Evolutionary conservation across 2,888 invertebrate species (phyloP).

Genomic region (Ametastegia equiseti): DNA sequence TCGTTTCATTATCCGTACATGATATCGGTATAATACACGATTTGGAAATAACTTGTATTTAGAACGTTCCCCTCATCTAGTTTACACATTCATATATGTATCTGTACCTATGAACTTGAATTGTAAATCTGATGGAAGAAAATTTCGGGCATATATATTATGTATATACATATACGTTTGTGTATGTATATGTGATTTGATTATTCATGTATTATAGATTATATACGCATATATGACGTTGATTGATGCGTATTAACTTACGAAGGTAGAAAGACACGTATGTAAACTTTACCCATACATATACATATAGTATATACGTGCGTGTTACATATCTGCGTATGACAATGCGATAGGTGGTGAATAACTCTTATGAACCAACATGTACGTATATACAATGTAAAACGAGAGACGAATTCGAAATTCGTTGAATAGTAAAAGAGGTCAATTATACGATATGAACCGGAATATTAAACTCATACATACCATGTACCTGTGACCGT

Average conservation of each 20-base stretch:
- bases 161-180: neutral
- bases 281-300: neutral
- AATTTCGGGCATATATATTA: too few relatives aligned
- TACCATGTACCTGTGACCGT: neutral
- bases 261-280: neutral
- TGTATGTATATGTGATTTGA: neutral
- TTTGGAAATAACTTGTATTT: too few relatives aligned
- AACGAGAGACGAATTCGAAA: conserved; percentile 37
- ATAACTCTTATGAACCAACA: too few relatives aligned
- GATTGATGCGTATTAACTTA: neutral
- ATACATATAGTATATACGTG: neutral
- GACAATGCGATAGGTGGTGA: too few relatives aligned
- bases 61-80: too few relatives aligned
- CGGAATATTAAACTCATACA: conserved; percentile 37
- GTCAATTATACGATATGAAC: conserved; percentile 38
- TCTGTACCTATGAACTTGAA: too few relatives aligned
- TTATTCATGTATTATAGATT: neutral
- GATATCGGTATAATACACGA: neutral
- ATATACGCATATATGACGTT: neutral
- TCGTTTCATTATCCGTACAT: neutral
- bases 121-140: neutral
- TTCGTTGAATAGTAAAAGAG: conserved; percentile 40
- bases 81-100: too few relatives aligned
- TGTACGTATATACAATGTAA: neutral
- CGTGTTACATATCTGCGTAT: too few relatives aligned